A percentile compares a stretch with the other conserved stretches of the same genome.
Conservation (phyloP, 2,888 invertebrate species). For the Sphaeridia pumilis region DNA sequence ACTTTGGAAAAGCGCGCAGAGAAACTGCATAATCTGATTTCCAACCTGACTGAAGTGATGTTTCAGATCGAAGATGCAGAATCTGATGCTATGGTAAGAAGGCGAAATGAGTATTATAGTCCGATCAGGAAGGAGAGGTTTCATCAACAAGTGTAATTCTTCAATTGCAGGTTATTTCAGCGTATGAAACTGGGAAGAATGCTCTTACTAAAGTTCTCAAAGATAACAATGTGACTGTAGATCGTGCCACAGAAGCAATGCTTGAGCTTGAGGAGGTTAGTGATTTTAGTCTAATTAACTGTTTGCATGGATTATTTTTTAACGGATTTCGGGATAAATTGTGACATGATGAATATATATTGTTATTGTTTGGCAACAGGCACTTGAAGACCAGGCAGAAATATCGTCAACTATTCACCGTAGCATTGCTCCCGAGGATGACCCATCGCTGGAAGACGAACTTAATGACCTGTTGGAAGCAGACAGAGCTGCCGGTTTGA, state of each 20-base stretch:
- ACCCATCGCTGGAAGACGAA: constrained; percentile 21
- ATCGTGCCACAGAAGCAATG: constrained; percentile 30
- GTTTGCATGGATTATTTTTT: neutral
- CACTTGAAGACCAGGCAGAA: constrained; percentile 27
- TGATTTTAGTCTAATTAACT: neutral
- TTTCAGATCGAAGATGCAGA: constrained; percentile 30
- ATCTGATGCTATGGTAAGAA: constrained; percentile 27
- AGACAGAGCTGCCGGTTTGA: constrained; percentile 8
- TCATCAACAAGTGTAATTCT: neutral
- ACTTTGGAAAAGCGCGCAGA: constrained; percentile 23
- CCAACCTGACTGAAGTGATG: constrained; percentile 24
- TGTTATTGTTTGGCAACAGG: constrained; percentile 12
- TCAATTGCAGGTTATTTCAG: constrained; percentile 19
- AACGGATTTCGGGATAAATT: neutral
- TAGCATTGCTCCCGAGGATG: constrained; percentile 22
- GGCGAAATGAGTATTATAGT: neutral
- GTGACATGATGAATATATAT: neutral
- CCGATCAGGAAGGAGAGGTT: neutral
- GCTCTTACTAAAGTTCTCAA: constrained; percentile 23
- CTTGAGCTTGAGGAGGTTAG: constrained; percentile 30
- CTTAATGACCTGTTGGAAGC: constrained; percentile 21
- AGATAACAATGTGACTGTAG: constrained; percentile 26
- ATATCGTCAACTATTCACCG: constrained; percentile 18
- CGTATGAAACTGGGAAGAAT: constrained; percentile 30
- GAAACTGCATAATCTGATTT: constrained; percentile 23